Conservation (phyloP, 1,140 invertebrate species). For the Drosophila varians region DNA sequence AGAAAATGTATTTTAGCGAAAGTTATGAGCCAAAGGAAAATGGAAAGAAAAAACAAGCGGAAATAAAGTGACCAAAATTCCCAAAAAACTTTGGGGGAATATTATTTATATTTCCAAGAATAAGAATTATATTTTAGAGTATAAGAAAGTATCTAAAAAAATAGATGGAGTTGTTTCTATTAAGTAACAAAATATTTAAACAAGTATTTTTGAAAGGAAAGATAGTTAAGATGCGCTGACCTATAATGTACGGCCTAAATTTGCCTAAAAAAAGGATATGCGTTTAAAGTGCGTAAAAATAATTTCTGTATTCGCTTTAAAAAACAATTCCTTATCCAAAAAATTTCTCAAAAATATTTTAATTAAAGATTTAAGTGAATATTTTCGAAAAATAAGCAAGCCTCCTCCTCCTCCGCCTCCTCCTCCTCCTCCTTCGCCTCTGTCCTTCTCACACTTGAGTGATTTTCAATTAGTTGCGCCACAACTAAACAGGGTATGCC, state of each 20-base stretch:
- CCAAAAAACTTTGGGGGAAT: neutral
- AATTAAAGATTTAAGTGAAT: slow-evolving; percentile 74
- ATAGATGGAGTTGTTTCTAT: too few species aligned
- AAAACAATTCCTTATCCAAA: neutral
- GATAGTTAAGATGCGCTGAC: too few species aligned
- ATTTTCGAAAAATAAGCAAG: slow-evolving; percentile 17
- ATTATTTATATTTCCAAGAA: too few species aligned
- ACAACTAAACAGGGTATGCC: slow-evolving; percentile 46
- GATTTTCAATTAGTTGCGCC: slow-evolving; percentile 82
- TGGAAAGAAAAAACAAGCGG: neutral
- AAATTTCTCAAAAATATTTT: slow-evolving; percentile 56
- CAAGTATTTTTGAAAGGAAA: too few species aligned
- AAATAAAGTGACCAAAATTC: neutral
- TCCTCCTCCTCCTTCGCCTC: neutral
- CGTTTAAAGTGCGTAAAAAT: too few species aligned
- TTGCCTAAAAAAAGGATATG: too few species aligned
- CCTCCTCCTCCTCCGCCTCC: neutral
- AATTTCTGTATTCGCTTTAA: neutral
- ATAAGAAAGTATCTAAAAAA: neutral
- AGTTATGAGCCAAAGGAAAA: slow-evolving; percentile 15
- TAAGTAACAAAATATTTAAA: too few species aligned
- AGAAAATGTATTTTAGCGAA: slow-evolving; percentile 34
- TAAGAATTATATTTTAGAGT: neutral
- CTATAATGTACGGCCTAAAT: too few species aligned
- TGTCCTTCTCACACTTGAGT: slow-evolving; percentile 66